Base-by-base conservation (phyloP, 2,797 vertebrate genomes). In the Tolypeutes matacus region DNA sequence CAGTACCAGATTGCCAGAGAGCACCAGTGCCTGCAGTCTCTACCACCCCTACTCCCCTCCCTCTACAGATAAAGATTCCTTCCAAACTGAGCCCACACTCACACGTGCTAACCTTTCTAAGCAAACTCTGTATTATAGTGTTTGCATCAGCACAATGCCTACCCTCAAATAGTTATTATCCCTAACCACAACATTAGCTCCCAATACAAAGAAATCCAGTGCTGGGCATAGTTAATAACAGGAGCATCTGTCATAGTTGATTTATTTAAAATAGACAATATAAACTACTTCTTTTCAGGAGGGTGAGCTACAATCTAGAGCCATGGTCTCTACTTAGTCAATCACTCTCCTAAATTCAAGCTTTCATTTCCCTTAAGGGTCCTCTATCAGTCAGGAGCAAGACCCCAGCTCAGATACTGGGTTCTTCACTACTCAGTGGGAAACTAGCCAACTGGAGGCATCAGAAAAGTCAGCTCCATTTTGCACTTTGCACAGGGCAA, bases 11-110 rank as follows among this genome's bases (percentile, higher is more conserved):
- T 3, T 6, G 7, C 76, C 56, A 73, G 39, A 78, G n/a, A 85
- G 42, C 85, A 4, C 10, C 3, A 0, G 25, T 13, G 20, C 42
- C 0, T 0, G 9, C 0, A 2, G 36, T 39, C 75, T 46, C 46
- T 18, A 14, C 60, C 49, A 29, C 18, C 34, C 49, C 29, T 42
- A 72, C 0, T 20, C 53, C 36, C 7, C 7, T 27, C 14, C 17
- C 65, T 20, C 65, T 27, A 29, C 10, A 11, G 14, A 56, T 5
- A 29, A 85, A 62, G 51, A 77, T 31, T 67, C 42, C 29, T 39
- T 34, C 89, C 51, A 69, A 34, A 42, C 34, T 69, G 1, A 64
- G 31, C 36, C 27, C 77, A 51, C 62, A 34, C 0, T 36, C 46
- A 17, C 2, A 49, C 1, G 3, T 6, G 14, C 91, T 29, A 12